phyloP scores from a whole-genome alignment of 2,888 invertebrate genomes.

The Sericinus montela region DNA sequence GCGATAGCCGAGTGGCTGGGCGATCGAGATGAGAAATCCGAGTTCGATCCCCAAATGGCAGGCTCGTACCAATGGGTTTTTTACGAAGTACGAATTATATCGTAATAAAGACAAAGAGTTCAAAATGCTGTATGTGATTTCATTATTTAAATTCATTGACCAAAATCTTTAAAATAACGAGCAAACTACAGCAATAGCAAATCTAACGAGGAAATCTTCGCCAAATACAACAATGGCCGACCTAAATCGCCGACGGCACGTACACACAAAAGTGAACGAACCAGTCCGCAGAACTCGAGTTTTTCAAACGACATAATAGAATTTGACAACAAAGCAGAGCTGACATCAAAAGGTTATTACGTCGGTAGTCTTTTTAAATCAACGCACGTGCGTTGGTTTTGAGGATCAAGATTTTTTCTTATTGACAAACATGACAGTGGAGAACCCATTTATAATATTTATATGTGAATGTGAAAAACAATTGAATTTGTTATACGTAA shows the following conservation, averaged over 20 bases:
- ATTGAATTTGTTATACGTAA: too few species aligned
- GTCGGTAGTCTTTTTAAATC: not conserved
- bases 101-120: too few species aligned
- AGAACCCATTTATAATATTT: too few species aligned
- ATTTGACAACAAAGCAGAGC: conserved; percentile 4
- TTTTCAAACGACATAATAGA: conserved; percentile 3
- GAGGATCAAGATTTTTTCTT: conserved; percentile 5
- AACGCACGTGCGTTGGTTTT: conserved; percentile 8
- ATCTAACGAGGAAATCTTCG: not conserved
- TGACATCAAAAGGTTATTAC: conserved; percentile 1
- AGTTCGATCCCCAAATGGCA: too few species aligned
- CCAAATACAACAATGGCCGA: conserved; percentile 3
- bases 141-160: too few species aligned
- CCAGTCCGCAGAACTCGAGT: not conserved
- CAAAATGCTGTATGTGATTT: too few species aligned
- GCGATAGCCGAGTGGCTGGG: too few species aligned
- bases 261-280: not conserved
- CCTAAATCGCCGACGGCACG: not conserved
- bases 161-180: too few species aligned
- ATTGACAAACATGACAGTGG: conserved; percentile 1
- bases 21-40: too few species aligned
- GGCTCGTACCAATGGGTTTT: too few species aligned
- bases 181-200: not conserved
- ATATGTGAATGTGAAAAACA: too few species aligned
- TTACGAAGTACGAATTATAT: too few species aligned